Evolutionary conservation across 2,888 invertebrate genomes (phyloP), one percentile per base, ranked within the genome.

Genomic region (Nemotelus pantherinus): DNA sequence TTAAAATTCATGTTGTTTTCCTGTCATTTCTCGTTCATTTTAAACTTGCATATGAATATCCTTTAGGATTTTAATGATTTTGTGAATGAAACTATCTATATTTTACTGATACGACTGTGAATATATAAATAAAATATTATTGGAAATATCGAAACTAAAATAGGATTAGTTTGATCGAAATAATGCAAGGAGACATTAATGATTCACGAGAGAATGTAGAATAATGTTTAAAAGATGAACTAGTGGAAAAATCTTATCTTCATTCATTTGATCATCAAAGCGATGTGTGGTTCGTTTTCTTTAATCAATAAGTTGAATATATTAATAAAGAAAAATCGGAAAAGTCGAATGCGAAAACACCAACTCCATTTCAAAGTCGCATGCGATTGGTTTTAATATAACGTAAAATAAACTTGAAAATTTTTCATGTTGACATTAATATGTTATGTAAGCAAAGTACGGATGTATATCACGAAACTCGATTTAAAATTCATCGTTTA

Each of bases 21-120:
- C 68, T 68, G 10, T 70, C 41, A 48, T 58, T 43, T 45, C 58
- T 68, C n/a, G 4, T 25, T 25, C 65, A n/a, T 7, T 67, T 10
- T 67, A 39, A 41, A 76, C 3, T 39, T 25, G 25, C 25, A 25
- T 25, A 25, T 25, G 25, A 25, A 25, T 25, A 25, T 25, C 25
- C 45, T 57, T 41, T 67, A 9, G 10, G 9, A 68, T 77, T 25
- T 71, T 53, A 71, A 65, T 76, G 47, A 65, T 76, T 75, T 68
- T 77, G 75, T 79, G 76, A 74, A 77, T 79, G 68, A 77, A 60
- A 25, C 25, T 25, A 25, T 25, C 25, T 64, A 58, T 77, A 75
- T 80, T 80, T 80, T 80, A 80, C 25, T 25, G 25, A 80, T 78
- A 78, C 75, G 80, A 80, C 80, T 80, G 80, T 80, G 80, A 80